Evolutionary conservation across 1,140 invertebrate genomes (phyloP).

Genomic region (Heliconius congener): DNA sequence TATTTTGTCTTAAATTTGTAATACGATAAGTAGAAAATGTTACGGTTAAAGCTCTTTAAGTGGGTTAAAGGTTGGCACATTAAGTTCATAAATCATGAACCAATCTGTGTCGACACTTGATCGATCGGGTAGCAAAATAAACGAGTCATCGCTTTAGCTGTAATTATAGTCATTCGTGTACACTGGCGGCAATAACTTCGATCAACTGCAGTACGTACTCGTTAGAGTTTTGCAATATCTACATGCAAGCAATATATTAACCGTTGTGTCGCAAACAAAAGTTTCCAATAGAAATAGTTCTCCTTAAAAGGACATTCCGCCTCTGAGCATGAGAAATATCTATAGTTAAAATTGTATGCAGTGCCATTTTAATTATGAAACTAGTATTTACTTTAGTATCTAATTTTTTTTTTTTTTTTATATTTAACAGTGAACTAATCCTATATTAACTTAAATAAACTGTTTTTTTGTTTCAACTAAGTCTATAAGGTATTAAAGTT

Average conservation of each 20-base stretch:
- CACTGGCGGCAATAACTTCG: conserved; percentile 58
- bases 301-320: conserved; percentile 59
- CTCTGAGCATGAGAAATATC: conserved; percentile 28
- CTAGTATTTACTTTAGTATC: neutral
- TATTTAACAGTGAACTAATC: neutral
- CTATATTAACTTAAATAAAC: neutral
- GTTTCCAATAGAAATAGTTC: conserved; percentile 61
- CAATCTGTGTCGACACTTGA: conserved; percentile 55
- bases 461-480: too few relatives aligned
- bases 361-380: conserved; percentile 19
- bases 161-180: conserved; percentile 49
- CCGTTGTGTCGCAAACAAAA: conserved; percentile 71
- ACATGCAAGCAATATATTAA: conserved; percentile 58
- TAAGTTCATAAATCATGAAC: conserved; percentile 59
- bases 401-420: neutral
- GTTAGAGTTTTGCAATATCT: conserved; percentile 59
- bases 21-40: conserved; percentile 24
- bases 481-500: neutral
- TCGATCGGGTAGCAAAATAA: conserved; percentile 56
- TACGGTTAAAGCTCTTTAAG: conserved; percentile 36
- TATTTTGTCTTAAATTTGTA: conserved; percentile 9
- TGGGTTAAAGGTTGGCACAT: conserved; percentile 44
- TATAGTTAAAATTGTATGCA: conserved; percentile 3
- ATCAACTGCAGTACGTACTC: conserved; percentile 52
- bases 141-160: conserved; percentile 50